These are phyloP conservation scores for Holotrichia oblita DNA, from an alignment of 1,140 invertebrate genomes.

Conservation along the genomic window DNA sequence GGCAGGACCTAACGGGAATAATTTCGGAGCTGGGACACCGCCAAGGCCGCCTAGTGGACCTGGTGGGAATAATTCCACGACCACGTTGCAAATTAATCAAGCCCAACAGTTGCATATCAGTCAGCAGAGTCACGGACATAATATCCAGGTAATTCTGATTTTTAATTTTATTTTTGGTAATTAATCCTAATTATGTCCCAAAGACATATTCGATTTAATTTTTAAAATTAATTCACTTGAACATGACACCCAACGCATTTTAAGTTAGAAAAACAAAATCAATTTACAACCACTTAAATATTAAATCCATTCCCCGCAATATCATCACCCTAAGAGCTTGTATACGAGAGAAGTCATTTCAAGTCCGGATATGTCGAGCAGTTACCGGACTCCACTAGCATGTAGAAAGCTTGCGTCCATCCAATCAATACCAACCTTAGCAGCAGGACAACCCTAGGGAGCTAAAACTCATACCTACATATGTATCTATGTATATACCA, in stretches of 20 bases:
- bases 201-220: background rate
- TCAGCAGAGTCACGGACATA: constrained; percentile 75
- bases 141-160: constrained; percentile 72
- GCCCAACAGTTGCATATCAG: constrained; percentile 86
- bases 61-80: constrained; percentile 60
- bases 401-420: background rate
- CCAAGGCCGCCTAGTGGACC: constrained; percentile 71
- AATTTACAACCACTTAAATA: background rate
- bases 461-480: background rate
- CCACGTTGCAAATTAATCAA: constrained; percentile 82
- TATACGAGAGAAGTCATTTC: background rate
- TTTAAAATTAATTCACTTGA: background rate
- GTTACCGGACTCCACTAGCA: background rate
- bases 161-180: background rate
- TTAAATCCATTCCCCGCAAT: background rate
- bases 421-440: constrained; percentile 16
- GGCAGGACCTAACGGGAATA: constrained; percentile 59
- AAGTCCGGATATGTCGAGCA: constrained; percentile 14
- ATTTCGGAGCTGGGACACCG: constrained; percentile 68
- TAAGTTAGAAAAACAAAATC: background rate
- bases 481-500: no score
- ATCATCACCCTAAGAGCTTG: background rate
- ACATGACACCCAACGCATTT: background rate
- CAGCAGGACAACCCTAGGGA: constrained; percentile 14
- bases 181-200: background rate